Evolutionary conservation across 2,113 vertebrate genomes (phyloP), one percentile per base, ranked within the genome.

Genomic region (Acanthochromis polyacanthus): DNA sequence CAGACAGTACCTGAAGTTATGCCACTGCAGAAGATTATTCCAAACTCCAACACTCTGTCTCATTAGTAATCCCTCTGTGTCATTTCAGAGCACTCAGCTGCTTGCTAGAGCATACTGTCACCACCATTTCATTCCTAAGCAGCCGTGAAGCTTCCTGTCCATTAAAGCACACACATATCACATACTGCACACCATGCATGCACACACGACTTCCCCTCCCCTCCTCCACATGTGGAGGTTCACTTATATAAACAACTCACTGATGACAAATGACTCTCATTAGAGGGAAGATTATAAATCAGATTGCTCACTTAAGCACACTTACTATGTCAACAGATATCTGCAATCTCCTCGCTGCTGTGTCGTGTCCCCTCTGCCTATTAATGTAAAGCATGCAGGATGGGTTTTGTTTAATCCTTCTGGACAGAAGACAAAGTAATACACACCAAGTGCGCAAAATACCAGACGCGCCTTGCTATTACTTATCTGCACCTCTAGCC

Each of bases 1-100:
- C 45, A 55, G 38, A 57, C 30, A 68, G 32, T 15, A 56, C 46
- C 19, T 75, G 23, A 60, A 25, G 16, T 73, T 72, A 43, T 57
- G 14, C 40, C 38, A 48, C 63, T 71, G 65, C 82, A 83, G 55
- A 69, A 51, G 59, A 76, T 82, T 65, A 66, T 65, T 74, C 16
- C 23, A 75, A 82, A 78, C 57, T 40, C 22, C 30, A 74, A 30
- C 50, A 25, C 56, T 66, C 59, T 19, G 30, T 61, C 80, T 84
- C 73, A 88, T 86, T 73, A 82, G 78, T 82, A 82, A 89, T 83
- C 76, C 73, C 75, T 82, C 15, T 5, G 64, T 87, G 76, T 86
- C 67, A 71, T 77, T 56, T 83, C 56, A 62, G 32, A 45, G 63
- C 60, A 60, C 53, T 79, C 68, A 75, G 67, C 64, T 75, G 81